These are phyloP conservation scores for Nemapogon koenigi DNA, from an alignment of 2,888 invertebrate genomes.

Conservation along the genomic window DNA sequence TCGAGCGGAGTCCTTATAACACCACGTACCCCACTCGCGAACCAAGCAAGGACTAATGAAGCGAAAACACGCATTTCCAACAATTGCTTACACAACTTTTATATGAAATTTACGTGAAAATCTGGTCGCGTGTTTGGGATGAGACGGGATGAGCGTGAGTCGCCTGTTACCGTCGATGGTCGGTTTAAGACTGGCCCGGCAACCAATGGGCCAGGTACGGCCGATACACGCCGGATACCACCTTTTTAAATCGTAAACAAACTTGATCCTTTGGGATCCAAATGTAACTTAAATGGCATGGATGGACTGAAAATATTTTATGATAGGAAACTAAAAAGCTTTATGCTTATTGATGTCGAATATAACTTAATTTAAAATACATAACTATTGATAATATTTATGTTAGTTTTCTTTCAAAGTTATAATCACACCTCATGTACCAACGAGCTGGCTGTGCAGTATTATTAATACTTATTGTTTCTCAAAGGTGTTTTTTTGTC, in stretches of 20 bases:
- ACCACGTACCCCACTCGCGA: slow-evolving; percentile 38
- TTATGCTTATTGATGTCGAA: no score
- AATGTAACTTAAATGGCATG: no score
- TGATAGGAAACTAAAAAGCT: no score
- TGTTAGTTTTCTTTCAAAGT: no score
- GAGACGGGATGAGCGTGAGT: slow-evolving; percentile 32
- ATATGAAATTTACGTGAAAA: slow-evolving; percentile 9
- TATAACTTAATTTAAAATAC: no score
- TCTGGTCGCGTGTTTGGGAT: slow-evolving; percentile 24
- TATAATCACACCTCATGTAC: no score
- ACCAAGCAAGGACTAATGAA: slow-evolving; percentile 40
- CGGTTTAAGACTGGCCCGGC: slow-evolving; percentile 46
- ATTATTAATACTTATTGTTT: no score
- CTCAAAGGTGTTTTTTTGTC: no score
- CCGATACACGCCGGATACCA: slow-evolving; percentile 58
- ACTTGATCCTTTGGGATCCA: slow-evolving; percentile 8
- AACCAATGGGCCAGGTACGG: slow-evolving; percentile 52
- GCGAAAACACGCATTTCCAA: slow-evolving; percentile 47
- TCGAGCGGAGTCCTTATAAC: slow-evolving; percentile 63
- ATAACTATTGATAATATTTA: no score
- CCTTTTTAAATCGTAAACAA: slow-evolving; percentile 21
- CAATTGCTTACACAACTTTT: slow-evolving; percentile 4
- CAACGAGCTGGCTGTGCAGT: no score
- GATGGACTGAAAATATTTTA: no score
- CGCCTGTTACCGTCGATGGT: slow-evolving; percentile 35